Conservation (phyloP, 2,113 vertebrate genomes). For the Rynchops niger region DNA sequence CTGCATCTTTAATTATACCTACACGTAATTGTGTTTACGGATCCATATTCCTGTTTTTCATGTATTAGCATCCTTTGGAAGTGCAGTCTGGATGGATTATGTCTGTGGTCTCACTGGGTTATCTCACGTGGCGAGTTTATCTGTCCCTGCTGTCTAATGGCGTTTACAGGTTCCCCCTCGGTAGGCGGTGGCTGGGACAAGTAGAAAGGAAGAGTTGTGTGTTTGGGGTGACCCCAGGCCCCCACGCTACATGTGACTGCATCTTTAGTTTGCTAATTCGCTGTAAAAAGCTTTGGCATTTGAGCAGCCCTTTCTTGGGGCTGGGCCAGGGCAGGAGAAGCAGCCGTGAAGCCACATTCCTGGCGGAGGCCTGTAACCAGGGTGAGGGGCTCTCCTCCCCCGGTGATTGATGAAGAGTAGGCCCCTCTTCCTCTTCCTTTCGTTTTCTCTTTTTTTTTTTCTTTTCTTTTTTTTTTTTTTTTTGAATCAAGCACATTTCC, state of each 20-base stretch:
- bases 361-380: slow-evolving; percentile 71
- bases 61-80: slow-evolving; percentile 56
- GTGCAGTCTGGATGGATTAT: not conserved
- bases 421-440: slow-evolving; percentile 35
- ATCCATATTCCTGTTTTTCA: slow-evolving; percentile 11
- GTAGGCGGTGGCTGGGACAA: not conserved
- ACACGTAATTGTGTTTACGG: slow-evolving; percentile 38
- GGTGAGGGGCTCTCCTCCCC: slow-evolving; percentile 51
- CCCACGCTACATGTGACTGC: slow-evolving; percentile 62
- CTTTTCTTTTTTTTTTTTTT: not conserved
- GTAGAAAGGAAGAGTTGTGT: slow-evolving; percentile 50
- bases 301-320: slow-evolving; percentile 62
- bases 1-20: slow-evolving; percentile 57
- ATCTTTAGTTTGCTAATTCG: slow-evolving; percentile 80
- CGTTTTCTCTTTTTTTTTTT: not conserved
- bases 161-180: not conserved
- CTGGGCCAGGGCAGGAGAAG: slow-evolving; percentile 63
- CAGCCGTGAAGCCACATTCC: slow-evolving; percentile 76
- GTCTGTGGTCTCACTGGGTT: not conserved
- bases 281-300: slow-evolving; percentile 71
- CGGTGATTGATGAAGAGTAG: slow-evolving; percentile 39
- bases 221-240: slow-evolving; percentile 53
- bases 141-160: not conserved
- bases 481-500: slow-evolving; percentile 76
- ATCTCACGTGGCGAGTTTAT: not conserved